Evolutionary conservation across 2,113 vertebrate species (phyloP), one percentile per base, ranked within the genome.

Genomic region (Toxostoma redivivum): DNA sequence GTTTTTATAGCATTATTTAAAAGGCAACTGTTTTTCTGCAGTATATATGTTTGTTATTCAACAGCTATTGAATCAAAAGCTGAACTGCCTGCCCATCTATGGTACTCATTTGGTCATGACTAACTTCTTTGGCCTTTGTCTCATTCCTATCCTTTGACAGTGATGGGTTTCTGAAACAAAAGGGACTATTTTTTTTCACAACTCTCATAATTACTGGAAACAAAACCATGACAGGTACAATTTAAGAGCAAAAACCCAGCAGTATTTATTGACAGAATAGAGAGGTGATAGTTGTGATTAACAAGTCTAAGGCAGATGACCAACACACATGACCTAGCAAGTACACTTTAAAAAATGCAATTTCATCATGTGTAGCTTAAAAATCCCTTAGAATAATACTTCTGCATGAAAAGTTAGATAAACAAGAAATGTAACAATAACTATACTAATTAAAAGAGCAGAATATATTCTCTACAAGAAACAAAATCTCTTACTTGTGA

Each of bases 81-180:
- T 92, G 78, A 97, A 72, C 84, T 95, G 94, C 92, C 91, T 96
- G 86, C 88, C 96, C 95, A 92, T 96, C 96, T 97, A 97, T 93
- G 96, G 96, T 78, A 70, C 96, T 94, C 86, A 90, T 93, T 81
- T 88, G 83, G 72, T 90, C 84, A 83, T 97, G 96, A 97, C 95
- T 97, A 97, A 97, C 86, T 90, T 94, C 86, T 92, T 88, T n/a
- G 91, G 94, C 96, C 88, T 96, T 92, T 94, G 91, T 88, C 60
- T 97, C 96, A 96, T 97, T 97, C 96, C 96, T 96, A 81, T 92
- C 94, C 94, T 88, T 97, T 96, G 95, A 96, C 95, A 94, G 80
- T 45, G 88, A 88, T 62, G 64, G 60, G 82, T 57, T 90, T 90
- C 85, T 94, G 82, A 90, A 95, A 95, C 94, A 97, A 97, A 92